Evolutionary conservation across 2,797 vertebrate genomes (phyloP), one percentile per base, ranked within the genome.

Genomic region (Arvicola amphibius): DNA sequence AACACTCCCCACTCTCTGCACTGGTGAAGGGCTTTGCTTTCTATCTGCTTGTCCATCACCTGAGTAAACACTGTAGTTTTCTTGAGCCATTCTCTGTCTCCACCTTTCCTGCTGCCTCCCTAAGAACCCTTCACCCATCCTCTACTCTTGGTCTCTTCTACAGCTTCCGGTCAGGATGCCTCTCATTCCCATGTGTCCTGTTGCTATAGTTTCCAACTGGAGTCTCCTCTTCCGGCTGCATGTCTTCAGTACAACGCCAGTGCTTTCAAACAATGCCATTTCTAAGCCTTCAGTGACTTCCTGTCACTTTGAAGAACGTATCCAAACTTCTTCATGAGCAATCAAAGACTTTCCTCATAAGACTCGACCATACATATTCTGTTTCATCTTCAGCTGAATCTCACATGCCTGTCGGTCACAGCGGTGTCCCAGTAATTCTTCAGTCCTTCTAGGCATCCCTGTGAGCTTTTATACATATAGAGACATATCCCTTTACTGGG

Each of bases 21-120:
- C 23, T 37, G 40, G 63, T 12, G 7, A 74, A 37, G n/a, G 63
- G 19, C 25, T 40, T 32, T 61, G 12, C 34, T 9, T 0, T 40
- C 86, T 34, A 67, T 51, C 25, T 5, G 4, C 3, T 11, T 79
- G 14, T 46, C 19, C 14, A 88, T 61, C 23, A 27, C 91, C 61
- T 61, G 65, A 90, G 76, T 51, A 59, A 78, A 37, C 63, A 48
- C 48, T 51, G 19, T 53, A 61, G 53, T 10, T 48, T 67, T 1
- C 34, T 80, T 25, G 1, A 59, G 12, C 6, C 53, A 51, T 40
- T 0, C 8, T 71, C 46, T 71, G 84, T 59, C 23, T 27, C n/a
- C 10, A 78, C 3, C 0, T 10, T n/a, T 17, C 43, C 11, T 2
- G 1, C 7, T 12, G 23, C 10, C 1, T 0, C 11, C 6, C 32